Conservation (phyloP, 2,888 invertebrate genomes). For the Amorpha juglandis region DNA sequence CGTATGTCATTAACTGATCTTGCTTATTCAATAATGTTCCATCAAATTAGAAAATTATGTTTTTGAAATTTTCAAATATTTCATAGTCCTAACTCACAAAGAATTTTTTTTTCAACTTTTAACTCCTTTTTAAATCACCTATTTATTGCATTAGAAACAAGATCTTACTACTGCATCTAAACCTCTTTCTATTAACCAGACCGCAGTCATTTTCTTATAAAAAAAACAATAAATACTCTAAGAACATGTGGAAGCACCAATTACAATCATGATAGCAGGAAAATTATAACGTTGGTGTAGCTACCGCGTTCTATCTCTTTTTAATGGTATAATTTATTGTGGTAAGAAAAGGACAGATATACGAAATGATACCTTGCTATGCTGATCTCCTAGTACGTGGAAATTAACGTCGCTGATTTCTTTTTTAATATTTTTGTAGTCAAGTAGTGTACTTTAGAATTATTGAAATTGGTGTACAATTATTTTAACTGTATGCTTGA, state of each 20-base stretch:
- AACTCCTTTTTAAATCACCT: too few relatives aligned
- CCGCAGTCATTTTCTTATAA: slow-evolving; percentile 47
- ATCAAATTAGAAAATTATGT: too few relatives aligned
- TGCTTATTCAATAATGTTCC: too few relatives aligned
- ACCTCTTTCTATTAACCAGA: slow-evolving; percentile 35
- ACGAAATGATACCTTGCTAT: slow-evolving; percentile 53
- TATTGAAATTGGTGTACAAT: too few relatives aligned
- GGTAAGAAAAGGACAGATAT: slow-evolving; percentile 33
- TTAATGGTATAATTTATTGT: slow-evolving; percentile 31
- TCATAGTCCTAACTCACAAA: too few relatives aligned
- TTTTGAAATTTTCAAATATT: too few relatives aligned
- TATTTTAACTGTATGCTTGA: too few relatives aligned
- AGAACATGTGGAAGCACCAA: slow-evolving; percentile 45
- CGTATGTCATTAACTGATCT: too few relatives aligned
- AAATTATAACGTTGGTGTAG: slow-evolving; percentile 52
- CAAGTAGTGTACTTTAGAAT: neutral
- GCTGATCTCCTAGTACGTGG: slow-evolving; percentile 37
- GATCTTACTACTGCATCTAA: neutral
- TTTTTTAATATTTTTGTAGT: slow-evolving; percentile 42
- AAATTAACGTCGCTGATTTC: slow-evolving; percentile 62
- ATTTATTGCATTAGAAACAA: neutral
- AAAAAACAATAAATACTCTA: slow-evolving; percentile 54
- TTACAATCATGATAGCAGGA: slow-evolving; percentile 56
- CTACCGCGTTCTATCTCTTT: slow-evolving; percentile 52
- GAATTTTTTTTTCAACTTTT: too few relatives aligned